Conservation (phyloP, 2,888 invertebrate genomes). For the Drosophila peninsularis region DNA sequence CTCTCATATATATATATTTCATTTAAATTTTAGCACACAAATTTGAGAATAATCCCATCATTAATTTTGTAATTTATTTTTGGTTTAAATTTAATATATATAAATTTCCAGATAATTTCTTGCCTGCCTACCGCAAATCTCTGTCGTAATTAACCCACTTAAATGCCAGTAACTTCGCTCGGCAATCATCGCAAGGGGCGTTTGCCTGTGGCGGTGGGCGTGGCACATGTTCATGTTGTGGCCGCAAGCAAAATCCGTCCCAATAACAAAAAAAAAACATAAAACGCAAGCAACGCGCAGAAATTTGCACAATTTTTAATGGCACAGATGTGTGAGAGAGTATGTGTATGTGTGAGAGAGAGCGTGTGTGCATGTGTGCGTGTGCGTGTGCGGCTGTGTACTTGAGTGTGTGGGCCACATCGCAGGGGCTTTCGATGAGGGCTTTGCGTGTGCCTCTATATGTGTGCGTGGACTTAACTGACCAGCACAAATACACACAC, state of each 20-base stretch:
- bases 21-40: background rate
- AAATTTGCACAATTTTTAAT: constrained; percentile 72
- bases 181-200: constrained; percentile 45
- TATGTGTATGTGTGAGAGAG: constrained; percentile 4
- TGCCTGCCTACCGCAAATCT: constrained; percentile 49
- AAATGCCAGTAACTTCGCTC: constrained; percentile 54
- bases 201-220: constrained; percentile 47
- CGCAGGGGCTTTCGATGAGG: constrained; percentile 54
- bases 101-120: constrained; percentile 38
- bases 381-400: constrained; percentile 14
- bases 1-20: background rate
- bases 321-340: constrained; percentile 44
- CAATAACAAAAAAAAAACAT: constrained; percentile 17
- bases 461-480: constrained; percentile 61
- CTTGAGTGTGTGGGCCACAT: constrained; percentile 17
- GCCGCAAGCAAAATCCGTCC: constrained; percentile 40
- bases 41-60: background rate
- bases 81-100: constrained; percentile 7
- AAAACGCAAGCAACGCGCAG: constrained; percentile 55
- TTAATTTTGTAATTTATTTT: constrained; percentile 19
- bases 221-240: constrained; percentile 35
- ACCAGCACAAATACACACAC: constrained; percentile 35
- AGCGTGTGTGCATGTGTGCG: constrained; percentile 6
- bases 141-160: constrained; percentile 72
- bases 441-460: constrained; percentile 39